Percentiles rank a stretch among this genome's conserved stretches.
phyloP scores from a whole-genome alignment of 2,113 vertebrate species.

The Nesoenas mayeri region DNA sequence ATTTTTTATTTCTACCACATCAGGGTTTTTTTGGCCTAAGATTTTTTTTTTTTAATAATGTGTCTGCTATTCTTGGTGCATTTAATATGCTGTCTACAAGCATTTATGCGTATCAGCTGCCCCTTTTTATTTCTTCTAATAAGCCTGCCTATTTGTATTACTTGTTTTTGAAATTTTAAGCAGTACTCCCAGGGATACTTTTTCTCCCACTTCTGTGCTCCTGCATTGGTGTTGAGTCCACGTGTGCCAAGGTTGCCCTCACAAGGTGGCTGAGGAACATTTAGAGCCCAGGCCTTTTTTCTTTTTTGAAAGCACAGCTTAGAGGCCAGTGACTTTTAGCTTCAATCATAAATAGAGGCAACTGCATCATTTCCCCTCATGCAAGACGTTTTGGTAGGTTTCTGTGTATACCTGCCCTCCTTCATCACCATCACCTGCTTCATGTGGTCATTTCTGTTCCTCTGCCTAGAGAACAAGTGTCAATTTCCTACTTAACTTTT shows the following conservation, averaged over 20 bases:
- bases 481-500: neutral
- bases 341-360: neutral
- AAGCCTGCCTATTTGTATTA: neutral
- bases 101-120: neutral
- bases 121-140: neutral
- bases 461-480: neutral
- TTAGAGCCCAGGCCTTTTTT: neutral
- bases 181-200: neutral
- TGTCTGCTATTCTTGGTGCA: neutral
- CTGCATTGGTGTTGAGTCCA: accelerated
- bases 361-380: too few species aligned
- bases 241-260: accelerated
- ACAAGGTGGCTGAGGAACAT: too few species aligned
- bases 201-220: neutral
- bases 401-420: neutral
- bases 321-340: neutral
- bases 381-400: neutral
- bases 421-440: neutral
- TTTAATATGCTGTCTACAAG: neutral
- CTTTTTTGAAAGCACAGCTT: neutral
- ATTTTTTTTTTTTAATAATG: neutral
- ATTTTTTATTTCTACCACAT: neutral
- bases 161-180: neutral
- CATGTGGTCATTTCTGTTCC: accelerated
- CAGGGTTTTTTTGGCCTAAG: neutral